Conservation (phyloP, 1,140 invertebrate genomes). For the Rhizoglyphus robini region DNA sequence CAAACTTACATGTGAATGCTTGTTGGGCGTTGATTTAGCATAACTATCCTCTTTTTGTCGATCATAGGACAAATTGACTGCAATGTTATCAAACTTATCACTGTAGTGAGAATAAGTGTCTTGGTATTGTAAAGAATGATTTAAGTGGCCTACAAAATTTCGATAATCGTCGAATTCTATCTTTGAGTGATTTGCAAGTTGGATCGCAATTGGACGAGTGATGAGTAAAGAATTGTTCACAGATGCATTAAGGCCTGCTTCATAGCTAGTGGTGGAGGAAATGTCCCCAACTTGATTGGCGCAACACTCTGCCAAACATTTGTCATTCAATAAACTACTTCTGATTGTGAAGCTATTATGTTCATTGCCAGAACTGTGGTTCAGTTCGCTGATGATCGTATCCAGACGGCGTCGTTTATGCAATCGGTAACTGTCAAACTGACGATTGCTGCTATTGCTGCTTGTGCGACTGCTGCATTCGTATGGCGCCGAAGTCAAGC, state of each 20-base stretch:
- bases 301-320: constrained; percentile 4
- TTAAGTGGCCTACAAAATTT: too few species aligned
- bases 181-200: too few species aligned
- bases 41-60: too few species aligned
- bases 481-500: background rate
- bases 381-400: constrained; percentile 3
- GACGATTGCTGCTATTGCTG: background rate
- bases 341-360: background rate
- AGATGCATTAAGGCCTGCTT: background rate
- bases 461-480: background rate
- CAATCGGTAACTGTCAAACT: background rate
- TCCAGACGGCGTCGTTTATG: constrained; percentile 9
- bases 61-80: too few species aligned
- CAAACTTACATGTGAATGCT: too few species aligned
- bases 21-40: too few species aligned
- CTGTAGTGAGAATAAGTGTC: too few species aligned
- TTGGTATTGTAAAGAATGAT: too few species aligned
- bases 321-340: constrained; percentile 1
- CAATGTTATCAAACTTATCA: too few species aligned
- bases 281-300: constrained; percentile 10
- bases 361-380: background rate
- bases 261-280: background rate
- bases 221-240: background rate
- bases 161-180: too few species aligned
- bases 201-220: background rate